phyloP scores from a whole-genome alignment of 2,113 vertebrate species.

The Otolemur garnettii region DNA sequence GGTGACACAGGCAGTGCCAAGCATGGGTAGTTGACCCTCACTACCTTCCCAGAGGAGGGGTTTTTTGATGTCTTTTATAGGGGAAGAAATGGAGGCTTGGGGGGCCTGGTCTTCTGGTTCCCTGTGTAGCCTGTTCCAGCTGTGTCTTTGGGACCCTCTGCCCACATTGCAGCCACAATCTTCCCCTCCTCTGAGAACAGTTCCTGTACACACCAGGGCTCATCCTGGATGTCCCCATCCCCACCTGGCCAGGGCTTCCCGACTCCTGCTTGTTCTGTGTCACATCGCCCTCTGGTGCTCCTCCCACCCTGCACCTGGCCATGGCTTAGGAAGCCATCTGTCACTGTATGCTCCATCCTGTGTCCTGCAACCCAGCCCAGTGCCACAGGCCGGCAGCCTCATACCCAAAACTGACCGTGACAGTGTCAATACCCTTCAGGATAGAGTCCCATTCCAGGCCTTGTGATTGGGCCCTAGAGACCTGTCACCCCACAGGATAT shows the following conservation, averaged over 20 bases:
- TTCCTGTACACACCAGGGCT: not conserved
- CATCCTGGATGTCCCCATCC: not conserved
- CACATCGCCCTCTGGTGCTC: not conserved
- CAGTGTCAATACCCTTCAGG: not conserved
- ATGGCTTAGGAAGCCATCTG: not conserved
- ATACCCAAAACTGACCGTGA: not conserved
- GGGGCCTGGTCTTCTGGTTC: not conserved
- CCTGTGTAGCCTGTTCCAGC: not conserved
- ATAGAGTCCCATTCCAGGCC: not conserved
- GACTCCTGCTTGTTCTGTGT: not conserved
- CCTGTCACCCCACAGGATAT: not conserved
- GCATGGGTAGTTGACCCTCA: not conserved
- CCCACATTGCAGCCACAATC: not conserved
- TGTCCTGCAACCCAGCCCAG: no score
- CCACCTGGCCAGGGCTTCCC: not conserved
- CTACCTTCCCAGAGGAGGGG: not conserved
- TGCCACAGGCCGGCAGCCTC: accelerated
- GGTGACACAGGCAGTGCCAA: not conserved
- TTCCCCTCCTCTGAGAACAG: not conserved
- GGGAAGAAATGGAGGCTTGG: not conserved
- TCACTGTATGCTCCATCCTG: no score
- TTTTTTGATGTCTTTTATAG: not conserved
- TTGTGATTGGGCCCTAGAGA: accelerated
- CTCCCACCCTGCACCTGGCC: no score
- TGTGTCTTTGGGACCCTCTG: not conserved